A percentile compares a stretch with the other conserved stretches of the same genome.
phyloP scores from a whole-genome alignment of 2,113 vertebrate species.

The Vireo altiloquus region DNA sequence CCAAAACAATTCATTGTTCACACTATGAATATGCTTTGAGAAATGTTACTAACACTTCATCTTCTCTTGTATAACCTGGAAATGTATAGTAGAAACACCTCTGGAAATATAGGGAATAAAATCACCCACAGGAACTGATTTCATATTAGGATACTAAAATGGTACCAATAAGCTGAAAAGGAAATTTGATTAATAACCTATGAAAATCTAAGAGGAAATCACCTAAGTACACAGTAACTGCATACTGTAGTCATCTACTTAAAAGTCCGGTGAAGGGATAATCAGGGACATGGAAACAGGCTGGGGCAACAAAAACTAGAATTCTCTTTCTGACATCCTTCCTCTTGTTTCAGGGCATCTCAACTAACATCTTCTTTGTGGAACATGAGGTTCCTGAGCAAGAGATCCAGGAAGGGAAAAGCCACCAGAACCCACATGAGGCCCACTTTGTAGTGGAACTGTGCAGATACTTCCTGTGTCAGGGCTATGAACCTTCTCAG shows the following conservation, averaged over 20 bases:
- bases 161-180: background rate
- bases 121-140: background rate
- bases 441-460: slow-evolving; percentile 87
- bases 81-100: background rate
- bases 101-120: background rate
- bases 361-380: slow-evolving; percentile 87
- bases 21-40: background rate
- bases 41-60: background rate
- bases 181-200: background rate
- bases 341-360: slow-evolving; percentile 77
- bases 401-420: slow-evolving; percentile 85
- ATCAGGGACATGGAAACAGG: background rate
- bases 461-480: slow-evolving; percentile 84
- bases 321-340: background rate
- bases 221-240: background rate
- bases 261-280: background rate
- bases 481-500: slow-evolving; percentile 83
- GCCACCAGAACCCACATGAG: slow-evolving; percentile 88
- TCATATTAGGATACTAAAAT: background rate
- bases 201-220: background rate
- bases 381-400: slow-evolving; percentile 82
- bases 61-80: background rate
- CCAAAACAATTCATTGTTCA: background rate
- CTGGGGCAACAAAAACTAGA: background rate
- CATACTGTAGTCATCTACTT: background rate